Percentiles rank a stretch among this genome's conserved stretches.
Conservation (phyloP, 1,140 invertebrate genomes). For the Calosoma granatense region DNA sequence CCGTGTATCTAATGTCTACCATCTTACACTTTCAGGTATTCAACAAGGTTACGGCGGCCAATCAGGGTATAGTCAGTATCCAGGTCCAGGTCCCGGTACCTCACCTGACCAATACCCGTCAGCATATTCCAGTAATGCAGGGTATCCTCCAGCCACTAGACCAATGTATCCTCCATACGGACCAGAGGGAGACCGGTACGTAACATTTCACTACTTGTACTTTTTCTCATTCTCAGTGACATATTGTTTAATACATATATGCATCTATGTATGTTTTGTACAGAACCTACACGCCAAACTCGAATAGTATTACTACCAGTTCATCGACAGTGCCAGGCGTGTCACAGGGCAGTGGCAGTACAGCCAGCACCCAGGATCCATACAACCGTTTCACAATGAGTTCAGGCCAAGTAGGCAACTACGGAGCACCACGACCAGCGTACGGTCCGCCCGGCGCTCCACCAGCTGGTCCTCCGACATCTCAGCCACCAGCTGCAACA, state of each 20-base stretch:
- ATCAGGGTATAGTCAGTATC: conserved; percentile 35
- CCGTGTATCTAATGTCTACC: too few species aligned
- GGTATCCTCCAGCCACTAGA: conserved; percentile 54
- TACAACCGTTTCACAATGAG: conserved; percentile 37
- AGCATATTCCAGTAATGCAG: conserved; percentile 48
- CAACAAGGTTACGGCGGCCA: conserved; percentile 16
- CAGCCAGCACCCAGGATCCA: conserved; percentile 28
- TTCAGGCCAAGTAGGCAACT: conserved; percentile 30
- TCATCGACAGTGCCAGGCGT: neutral
- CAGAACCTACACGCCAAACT: neutral
- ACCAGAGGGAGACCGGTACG: conserved; percentile 32
- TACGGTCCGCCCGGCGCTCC: conserved; percentile 28
- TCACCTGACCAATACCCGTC: conserved; percentile 44
- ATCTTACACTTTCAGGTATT: neutral
- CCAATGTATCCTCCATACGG: conserved; percentile 61
- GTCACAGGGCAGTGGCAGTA: neutral
- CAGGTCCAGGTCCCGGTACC: conserved; percentile 32
- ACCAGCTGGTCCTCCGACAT: conserved; percentile 32
- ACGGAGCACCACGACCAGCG: conserved; percentile 28
- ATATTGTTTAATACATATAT: neutral
- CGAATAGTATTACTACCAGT: conserved; percentile 2
- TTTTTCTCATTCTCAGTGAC: neutral
- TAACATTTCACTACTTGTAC: neutral
- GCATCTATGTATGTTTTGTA: too few species aligned
- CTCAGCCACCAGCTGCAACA: conserved; percentile 38